These are phyloP conservation scores for Bagarius yarrelli DNA, from an alignment of 2,113 vertebrate genomes.

Conservation along the genomic window DNA sequence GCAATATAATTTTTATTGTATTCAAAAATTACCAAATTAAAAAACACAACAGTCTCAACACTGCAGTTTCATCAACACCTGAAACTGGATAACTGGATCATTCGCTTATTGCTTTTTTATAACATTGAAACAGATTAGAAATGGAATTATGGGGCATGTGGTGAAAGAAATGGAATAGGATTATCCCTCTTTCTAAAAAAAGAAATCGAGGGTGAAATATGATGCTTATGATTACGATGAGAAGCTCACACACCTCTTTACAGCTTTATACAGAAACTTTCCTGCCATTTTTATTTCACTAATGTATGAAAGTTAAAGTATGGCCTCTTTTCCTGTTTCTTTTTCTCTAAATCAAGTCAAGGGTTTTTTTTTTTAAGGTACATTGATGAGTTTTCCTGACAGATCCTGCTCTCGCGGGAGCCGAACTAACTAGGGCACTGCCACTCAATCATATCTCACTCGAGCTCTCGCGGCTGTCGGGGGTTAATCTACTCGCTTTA, in stretches of 20 bases:
- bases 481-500: background rate
- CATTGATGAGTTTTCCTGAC: conserved; percentile 34
- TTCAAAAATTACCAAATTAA: too few species aligned
- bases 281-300: background rate
- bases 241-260: background rate
- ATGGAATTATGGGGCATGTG: background rate
- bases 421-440: conserved; percentile 31
- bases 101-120: background rate
- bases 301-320: background rate
- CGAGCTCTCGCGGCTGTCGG: conserved; percentile 14
- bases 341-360: too few species aligned
- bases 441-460: conserved; percentile 13
- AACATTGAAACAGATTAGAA: background rate
- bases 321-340: too few species aligned
- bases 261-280: background rate
- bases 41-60: too few species aligned
- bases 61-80: background rate
- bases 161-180: background rate
- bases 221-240: background rate
- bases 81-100: background rate
- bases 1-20: too few species aligned
- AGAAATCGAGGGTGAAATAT: background rate
- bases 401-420: background rate
- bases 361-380: background rate
- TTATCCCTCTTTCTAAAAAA: background rate